phyloP scores from a whole-genome alignment of 1,140 invertebrate genomes.

The Helicoverpa zea region DNA sequence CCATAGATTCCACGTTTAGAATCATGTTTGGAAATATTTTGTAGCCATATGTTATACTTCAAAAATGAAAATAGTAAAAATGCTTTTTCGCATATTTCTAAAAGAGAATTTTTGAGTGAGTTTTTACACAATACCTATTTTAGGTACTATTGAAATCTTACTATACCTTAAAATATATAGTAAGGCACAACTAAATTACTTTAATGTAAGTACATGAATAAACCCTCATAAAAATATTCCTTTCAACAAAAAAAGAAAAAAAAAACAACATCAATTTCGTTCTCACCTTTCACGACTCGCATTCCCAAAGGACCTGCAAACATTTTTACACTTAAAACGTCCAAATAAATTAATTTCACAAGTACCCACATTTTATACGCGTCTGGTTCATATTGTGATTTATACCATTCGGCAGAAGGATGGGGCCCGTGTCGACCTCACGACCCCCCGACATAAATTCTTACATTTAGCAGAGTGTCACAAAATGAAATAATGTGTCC shows the following conservation, averaged over 20 bases:
- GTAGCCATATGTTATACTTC: no score
- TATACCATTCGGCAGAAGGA: constrained; percentile 64
- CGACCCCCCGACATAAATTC: constrained; percentile 73
- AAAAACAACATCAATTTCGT: background rate
- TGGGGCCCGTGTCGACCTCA: constrained; percentile 56
- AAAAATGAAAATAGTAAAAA: no score
- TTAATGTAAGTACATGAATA: no score
- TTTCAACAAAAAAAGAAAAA: background rate
- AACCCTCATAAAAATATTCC: background rate
- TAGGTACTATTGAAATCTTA: no score
- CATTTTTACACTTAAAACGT: constrained; percentile 15
- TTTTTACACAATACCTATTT: no score
- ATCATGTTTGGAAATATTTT: background rate
- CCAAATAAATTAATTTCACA: constrained; percentile 41
- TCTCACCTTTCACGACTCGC: background rate
- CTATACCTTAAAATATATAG: no score
- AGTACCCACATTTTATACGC: constrained; percentile 36
- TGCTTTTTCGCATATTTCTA: no score
- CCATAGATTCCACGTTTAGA: background rate
- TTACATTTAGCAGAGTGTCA: constrained; percentile 56
- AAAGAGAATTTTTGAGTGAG: no score
- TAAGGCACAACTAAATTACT: no score
- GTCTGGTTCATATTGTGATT: constrained; percentile 58
- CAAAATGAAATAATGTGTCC: constrained; percentile 54
- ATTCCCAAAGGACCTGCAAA: background rate